These are phyloP conservation scores for Dendrocincla fuliginosa DNA, from an alignment of 2,797 vertebrate species.

Conservation along the genomic window DNA sequence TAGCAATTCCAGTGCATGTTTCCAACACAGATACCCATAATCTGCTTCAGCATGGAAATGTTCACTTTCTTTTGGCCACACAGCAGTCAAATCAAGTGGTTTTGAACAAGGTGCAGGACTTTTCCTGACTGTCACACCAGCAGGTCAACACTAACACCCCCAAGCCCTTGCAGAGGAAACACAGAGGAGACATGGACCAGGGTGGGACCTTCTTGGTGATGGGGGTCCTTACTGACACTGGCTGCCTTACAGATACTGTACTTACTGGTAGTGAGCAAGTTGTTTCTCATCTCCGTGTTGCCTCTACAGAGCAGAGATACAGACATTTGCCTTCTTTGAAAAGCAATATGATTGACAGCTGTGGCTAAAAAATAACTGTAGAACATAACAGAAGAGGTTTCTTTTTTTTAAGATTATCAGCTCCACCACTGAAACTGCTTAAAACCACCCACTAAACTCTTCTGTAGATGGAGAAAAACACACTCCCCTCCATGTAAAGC, in stretches of 20 bases:
- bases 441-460: slow-evolving; percentile 37
- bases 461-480: neutral
- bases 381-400: neutral
- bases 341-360: neutral
- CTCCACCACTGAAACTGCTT: neutral
- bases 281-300: neutral
- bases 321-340: neutral
- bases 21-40: neutral
- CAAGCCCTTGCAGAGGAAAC: neutral
- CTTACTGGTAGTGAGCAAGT: neutral
- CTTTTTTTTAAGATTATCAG: neutral
- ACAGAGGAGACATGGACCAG: fast-evolving
- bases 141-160: neutral
- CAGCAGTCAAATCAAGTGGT: neutral
- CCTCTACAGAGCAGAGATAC: neutral
- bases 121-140: neutral
- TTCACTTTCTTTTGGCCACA: neutral
- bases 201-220: neutral
- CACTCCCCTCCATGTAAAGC: neutral
- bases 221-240: neutral
- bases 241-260: neutral
- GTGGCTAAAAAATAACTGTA: neutral
- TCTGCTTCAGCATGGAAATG: neutral
- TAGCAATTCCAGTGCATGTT: neutral
- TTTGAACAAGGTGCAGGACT: fast-evolving